phyloP scores from a whole-genome alignment of 92 coral and sea anemone species.

The Diadumene lineata region DNA sequence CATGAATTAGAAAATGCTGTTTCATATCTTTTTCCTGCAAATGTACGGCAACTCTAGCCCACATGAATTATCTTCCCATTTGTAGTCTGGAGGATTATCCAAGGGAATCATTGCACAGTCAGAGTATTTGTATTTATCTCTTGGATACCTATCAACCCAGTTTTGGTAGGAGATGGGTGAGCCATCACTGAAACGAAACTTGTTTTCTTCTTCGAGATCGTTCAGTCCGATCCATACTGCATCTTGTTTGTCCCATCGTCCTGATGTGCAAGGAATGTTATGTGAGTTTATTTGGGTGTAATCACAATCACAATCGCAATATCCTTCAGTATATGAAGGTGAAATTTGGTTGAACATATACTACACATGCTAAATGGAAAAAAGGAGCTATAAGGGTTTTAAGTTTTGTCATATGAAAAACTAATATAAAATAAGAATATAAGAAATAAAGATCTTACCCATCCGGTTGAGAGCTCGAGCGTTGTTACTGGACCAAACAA shows the following conservation, averaged over 20 bases:
- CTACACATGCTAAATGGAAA: too few relatives aligned
- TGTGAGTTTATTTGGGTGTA: too few relatives aligned
- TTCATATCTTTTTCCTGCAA: slow-evolving; percentile 13
- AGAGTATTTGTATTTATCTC: background rate
- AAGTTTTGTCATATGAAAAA: too few relatives aligned
- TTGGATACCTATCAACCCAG: slow-evolving; percentile 1
- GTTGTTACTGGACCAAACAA: background rate
- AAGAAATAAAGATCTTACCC: background rate
- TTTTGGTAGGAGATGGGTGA: slow-evolving; percentile 2
- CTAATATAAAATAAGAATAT: too few relatives aligned
- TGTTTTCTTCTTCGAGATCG: slow-evolving; percentile 1
- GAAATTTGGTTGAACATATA: too few relatives aligned
- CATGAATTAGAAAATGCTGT: too few relatives aligned
- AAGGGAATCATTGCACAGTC: slow-evolving; percentile 12
- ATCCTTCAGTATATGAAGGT: too few relatives aligned
- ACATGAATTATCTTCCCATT: slow-evolving; percentile 3
- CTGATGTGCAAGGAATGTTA: background rate
- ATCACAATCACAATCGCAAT: too few relatives aligned
- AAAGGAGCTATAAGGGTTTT: too few relatives aligned
- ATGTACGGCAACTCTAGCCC: slow-evolving; percentile 18
- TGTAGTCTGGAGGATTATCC: background rate
- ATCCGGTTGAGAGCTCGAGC: background rate
- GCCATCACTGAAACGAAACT: slow-evolving; percentile 15
- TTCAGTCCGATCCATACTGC: slow-evolving; percentile 15
- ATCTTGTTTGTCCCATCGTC: slow-evolving; percentile 18